phyloP scores from a whole-genome alignment of 2,888 invertebrate genomes.

The Melipona beecheii region DNA sequence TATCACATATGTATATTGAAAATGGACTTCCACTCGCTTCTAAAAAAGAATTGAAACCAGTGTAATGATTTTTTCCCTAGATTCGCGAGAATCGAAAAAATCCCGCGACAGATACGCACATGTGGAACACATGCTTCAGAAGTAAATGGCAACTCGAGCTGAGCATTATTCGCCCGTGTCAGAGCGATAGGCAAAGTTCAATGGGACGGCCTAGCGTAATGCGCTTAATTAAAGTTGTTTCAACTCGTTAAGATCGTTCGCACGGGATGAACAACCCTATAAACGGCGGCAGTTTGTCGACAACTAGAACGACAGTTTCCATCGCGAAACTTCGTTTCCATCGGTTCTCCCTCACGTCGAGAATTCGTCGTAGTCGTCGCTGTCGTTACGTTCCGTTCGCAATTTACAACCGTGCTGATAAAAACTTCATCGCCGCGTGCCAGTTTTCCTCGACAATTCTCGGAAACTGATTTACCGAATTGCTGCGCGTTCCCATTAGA shows the following conservation, averaged over 20 bases:
- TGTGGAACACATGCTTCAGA: neutral
- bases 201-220: constrained; percentile 76
- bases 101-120: neutral
- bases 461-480: neutral
- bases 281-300: constrained; percentile 58
- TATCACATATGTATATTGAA: no score
- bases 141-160: constrained; percentile 30
- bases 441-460: neutral
- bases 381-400: neutral
- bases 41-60: neutral
- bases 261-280: constrained; percentile 80
- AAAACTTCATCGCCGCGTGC: neutral
- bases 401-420: neutral
- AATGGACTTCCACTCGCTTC: no score
- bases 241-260: constrained; percentile 83
- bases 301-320: constrained; percentile 58
- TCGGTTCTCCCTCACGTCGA: constrained; percentile 2
- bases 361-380: neutral
- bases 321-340: constrained; percentile 44
- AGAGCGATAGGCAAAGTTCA: constrained; percentile 74
- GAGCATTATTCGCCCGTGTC: constrained; percentile 66
- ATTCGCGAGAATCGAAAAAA: neutral
- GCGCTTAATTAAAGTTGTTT: constrained; percentile 83
- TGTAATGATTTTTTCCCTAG: neutral
- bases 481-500: neutral